Conservation (phyloP, 2,797 vertebrate genomes). For the Coregonus sp. region DNA sequence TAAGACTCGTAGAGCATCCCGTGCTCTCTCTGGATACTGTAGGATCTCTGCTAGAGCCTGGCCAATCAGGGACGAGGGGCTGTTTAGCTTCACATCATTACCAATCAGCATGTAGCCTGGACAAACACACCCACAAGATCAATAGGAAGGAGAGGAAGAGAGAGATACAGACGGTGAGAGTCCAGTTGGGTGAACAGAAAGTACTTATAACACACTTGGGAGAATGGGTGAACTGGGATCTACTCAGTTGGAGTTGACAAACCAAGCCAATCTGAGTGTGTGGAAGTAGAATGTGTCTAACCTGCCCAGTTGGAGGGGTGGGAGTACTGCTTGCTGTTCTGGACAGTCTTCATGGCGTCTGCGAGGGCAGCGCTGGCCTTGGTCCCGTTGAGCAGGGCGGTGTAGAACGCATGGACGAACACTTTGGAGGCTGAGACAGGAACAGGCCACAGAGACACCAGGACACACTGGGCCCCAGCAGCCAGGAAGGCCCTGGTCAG, state of each 20-base stretch:
- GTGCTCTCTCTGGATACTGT: slow-evolving; percentile 90
- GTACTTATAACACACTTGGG: neutral
- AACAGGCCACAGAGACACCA: slow-evolving; percentile 95
- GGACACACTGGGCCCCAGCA: slow-evolving; percentile 91
- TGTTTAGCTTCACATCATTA: slow-evolving; percentile 95
- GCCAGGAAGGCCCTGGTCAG: slow-evolving; percentile 95
- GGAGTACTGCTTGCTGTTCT: slow-evolving; percentile 94
- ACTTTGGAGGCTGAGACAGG: slow-evolving; percentile 95
- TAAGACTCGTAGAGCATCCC: slow-evolving; percentile 92
- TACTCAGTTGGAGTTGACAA: neutral
- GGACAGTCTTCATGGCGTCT: slow-evolving; percentile 95
- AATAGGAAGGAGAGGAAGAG: slow-evolving; percentile 6
- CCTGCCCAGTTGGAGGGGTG: slow-evolving; percentile 99
- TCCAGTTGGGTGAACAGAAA: neutral
- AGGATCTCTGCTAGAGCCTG: slow-evolving; percentile 97
- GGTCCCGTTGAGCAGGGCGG: slow-evolving; percentile 89
- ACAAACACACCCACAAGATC: slow-evolving; percentile 6
- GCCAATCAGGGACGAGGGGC: slow-evolving; percentile 93
- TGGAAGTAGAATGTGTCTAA: slow-evolving; percentile 55
- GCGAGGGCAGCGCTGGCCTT: slow-evolving; percentile 92
- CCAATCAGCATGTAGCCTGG: slow-evolving; percentile 95
- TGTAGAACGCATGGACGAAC: slow-evolving; percentile 94
- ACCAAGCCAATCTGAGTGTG: neutral
- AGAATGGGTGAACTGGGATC: neutral
- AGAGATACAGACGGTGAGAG: neutral